Evolutionary conservation across 2,888 invertebrate species (phyloP), one percentile per base, ranked within the genome.

Genomic region (Steromphala cineraria): DNA sequence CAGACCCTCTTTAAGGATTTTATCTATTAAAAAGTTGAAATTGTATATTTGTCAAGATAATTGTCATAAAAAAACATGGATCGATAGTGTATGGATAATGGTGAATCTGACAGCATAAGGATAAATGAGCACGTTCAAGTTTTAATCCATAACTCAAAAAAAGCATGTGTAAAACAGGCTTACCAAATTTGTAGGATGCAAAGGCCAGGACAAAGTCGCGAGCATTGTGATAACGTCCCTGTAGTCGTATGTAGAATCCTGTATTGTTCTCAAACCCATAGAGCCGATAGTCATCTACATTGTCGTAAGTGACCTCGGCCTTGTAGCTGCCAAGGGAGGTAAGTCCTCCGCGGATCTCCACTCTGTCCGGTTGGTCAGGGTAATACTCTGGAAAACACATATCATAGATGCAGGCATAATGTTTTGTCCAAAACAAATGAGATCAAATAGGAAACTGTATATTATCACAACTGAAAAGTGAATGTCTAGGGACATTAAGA

Each of bases 241-340:
- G 83, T 53, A 87, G 75, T n/a, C 87, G 75, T 8, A 89, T 82
- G 75, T 89, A 88, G 71, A 89, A 88, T 1, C 88, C 89, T 0
- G 53, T 78, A 5, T 28, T 5, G 24, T 78, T 79, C 1, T 75
- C 62, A 62, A 78, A 82, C 1, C 81, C 76, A 62, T 75, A 40
- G 28, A 75, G 28, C 28, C 40, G 53, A 52, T 31, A 62, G 53
- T 79, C 52, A 10, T 75, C 74, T n/a, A 53, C 53, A 17, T 78
- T 78, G 10, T 79, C 75, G 8, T 79, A 75, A 21, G 80, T 75
- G 13, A 84, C 31, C n/a, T 40, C 76, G 4, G 77, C 74, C 19
- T 79, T 21, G 3, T 84, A 53, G 17, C 28, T 52, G 0, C 86
- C 85, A 19, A 82, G 71, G 2, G 89, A 89, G 4, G 87, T 84